Percentiles rank a stretch among this genome's conserved stretches.
These are phyloP conservation scores for Elachura formosa DNA, from an alignment of 2,113 vertebrate species.

Conservation along the genomic window DNA sequence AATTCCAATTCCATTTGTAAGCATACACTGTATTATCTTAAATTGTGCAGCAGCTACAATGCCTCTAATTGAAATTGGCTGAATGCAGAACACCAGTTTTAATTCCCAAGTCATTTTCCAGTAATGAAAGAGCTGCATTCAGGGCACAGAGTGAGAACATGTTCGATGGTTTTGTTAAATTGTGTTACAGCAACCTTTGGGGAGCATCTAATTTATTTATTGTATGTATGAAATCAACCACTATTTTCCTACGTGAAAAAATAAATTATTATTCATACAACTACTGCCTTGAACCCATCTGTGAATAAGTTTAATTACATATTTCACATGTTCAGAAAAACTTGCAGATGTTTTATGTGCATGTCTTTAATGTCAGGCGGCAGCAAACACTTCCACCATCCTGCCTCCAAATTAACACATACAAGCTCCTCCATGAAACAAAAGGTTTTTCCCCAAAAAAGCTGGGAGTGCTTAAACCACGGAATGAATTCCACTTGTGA, in stretches of 20 bases:
- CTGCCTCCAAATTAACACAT: background rate
- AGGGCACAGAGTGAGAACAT: slow-evolving; percentile 16
- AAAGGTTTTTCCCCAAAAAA: background rate
- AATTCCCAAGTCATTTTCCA: slow-evolving; percentile 51
- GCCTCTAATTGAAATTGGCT: slow-evolving; percentile 46
- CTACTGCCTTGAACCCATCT: background rate
- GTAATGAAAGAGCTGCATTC: slow-evolving; percentile 51
- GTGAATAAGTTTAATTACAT: background rate
- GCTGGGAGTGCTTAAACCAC: background rate
- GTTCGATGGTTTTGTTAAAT: slow-evolving; percentile 26
- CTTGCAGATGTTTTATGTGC: background rate
- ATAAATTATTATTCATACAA: background rate
- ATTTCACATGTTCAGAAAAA: background rate
- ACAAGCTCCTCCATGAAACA: background rate
- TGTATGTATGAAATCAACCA: background rate
- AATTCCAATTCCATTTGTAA: slow-evolving; percentile 43
- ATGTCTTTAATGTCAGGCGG: background rate
- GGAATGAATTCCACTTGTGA: background rate
- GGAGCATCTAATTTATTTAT: slow-evolving; percentile 12
- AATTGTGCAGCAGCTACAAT: slow-evolving; percentile 31
- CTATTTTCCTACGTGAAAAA: background rate
- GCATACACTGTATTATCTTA: slow-evolving; percentile 27
- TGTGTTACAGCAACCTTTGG: background rate
- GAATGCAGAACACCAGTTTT: slow-evolving; percentile 34
- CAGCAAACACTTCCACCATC: background rate